These are phyloP conservation scores for Eupithecia centaureata DNA, from an alignment of 2,888 invertebrate species.

Conservation along the genomic window DNA sequence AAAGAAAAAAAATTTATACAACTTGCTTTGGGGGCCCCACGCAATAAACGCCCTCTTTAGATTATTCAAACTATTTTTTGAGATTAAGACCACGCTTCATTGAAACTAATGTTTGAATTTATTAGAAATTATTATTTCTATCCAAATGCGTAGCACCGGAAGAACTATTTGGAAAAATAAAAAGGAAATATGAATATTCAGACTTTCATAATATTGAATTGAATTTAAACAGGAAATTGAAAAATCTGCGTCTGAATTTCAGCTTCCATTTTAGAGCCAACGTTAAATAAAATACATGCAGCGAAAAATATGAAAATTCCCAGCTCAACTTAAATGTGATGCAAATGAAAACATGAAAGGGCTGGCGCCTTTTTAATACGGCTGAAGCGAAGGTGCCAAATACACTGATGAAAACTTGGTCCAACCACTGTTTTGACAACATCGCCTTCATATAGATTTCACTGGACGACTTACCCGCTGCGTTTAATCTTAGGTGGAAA, in stretches of 20 bases:
- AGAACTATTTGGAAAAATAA: not conserved
- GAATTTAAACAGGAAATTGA: constrained; percentile 10
- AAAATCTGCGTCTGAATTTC: constrained; percentile 16
- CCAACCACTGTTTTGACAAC: not conserved
- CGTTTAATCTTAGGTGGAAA: not conserved
- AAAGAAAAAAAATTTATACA: too few relatives aligned
- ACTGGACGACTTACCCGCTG: not conserved
- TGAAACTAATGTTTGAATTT: too few relatives aligned
- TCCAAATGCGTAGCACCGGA: too few relatives aligned
- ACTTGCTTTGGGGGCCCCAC: too few relatives aligned
- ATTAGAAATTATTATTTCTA: too few relatives aligned
- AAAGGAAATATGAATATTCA: not conserved
- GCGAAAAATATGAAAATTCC: constrained; percentile 26
- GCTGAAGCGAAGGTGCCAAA: not conserved
- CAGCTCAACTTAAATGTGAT: constrained; percentile 21
- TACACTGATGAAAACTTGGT: not conserved
- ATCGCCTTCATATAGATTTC: not conserved
- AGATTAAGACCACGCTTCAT: too few relatives aligned
- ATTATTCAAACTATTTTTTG: too few relatives aligned
- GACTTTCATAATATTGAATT: too few relatives aligned
- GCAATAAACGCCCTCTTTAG: too few relatives aligned
- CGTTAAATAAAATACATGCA: constrained; percentile 32
- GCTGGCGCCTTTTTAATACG: constrained; percentile 18
- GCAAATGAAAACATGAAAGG: constrained; percentile 31
- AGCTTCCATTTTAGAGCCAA: constrained; percentile 17